phyloP scores from a whole-genome alignment of 2,797 vertebrate genomes.

The Scomberomorus guttatus region DNA sequence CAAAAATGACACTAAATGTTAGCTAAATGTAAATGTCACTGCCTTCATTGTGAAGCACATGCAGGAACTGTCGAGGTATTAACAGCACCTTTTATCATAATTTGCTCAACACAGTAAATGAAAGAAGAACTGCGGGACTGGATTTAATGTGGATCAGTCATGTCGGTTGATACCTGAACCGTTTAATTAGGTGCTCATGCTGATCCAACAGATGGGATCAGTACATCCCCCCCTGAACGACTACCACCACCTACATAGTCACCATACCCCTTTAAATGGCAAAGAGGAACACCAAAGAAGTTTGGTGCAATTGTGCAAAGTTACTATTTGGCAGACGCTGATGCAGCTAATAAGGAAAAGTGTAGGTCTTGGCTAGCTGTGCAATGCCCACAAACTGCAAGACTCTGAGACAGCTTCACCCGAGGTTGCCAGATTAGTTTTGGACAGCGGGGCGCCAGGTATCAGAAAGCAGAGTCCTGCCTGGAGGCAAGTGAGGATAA shows the following conservation, averaged over 20 bases:
- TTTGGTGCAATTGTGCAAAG: slow-evolving; percentile 38
- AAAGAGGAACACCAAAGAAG: slow-evolving; percentile 15
- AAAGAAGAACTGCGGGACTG: neutral
- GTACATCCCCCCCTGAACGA: neutral
- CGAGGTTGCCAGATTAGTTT: slow-evolving; percentile 55
- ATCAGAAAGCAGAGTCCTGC: slow-evolving; percentile 47
- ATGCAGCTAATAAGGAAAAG: slow-evolving; percentile 48
- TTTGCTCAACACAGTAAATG: neutral
- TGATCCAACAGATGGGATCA: neutral
- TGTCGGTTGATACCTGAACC: neutral
- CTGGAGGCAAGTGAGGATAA: slow-evolving; percentile 14
- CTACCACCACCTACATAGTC: neutral
- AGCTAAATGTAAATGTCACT: no score
- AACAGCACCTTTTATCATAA: neutral
- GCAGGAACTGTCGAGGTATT: neutral
- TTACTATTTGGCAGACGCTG: slow-evolving; percentile 45
- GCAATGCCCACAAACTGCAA: slow-evolving; percentile 9
- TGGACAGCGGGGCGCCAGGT: slow-evolving; percentile 62
- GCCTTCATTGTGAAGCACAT: neutral
- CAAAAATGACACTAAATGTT: neutral
- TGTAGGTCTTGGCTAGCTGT: slow-evolving; percentile 26
- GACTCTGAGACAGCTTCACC: slow-evolving; percentile 33
- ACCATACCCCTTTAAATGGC: neutral
- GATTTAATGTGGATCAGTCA: neutral
- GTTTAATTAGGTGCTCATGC: neutral